Evolutionary conservation across 37 sponge, comb jelly and placozoan genomes (phyloP).

Genomic region (Chondrilla cf. caribensis): DNA sequence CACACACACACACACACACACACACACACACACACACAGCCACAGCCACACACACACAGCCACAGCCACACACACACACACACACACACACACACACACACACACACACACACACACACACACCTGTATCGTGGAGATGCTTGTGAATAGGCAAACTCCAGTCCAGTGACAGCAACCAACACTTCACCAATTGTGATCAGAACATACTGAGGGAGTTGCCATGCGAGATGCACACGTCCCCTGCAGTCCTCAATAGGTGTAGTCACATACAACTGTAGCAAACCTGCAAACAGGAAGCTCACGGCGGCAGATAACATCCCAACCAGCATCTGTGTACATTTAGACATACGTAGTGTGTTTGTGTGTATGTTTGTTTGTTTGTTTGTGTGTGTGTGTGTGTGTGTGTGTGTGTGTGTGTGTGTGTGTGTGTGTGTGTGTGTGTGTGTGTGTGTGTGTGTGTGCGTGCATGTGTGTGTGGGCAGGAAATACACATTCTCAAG

Average conservation of each 20-base stretch:
- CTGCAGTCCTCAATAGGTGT: conserved; percentile 43
- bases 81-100: too few relatives aligned
- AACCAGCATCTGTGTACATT: conserved; percentile 31
- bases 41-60: too few relatives aligned
- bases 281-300: conserved; percentile 58
- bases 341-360: too few relatives aligned
- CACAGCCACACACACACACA: too few relatives aligned
- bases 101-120: background rate
- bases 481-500: too few relatives aligned
- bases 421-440: background rate
- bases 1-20: too few relatives aligned
- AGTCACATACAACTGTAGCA: conserved; percentile 62
- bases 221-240: conserved; percentile 50
- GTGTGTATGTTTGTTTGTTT: too few relatives aligned
- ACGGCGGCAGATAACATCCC: conserved; percentile 69
- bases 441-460: background rate
- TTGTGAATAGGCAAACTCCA: conserved; percentile 82
- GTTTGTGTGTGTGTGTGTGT: background rate
- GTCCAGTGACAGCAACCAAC: conserved; percentile 60
- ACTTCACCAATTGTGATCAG: conserved; percentile 70
- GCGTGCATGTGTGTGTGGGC: too few relatives aligned
- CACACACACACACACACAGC: too few relatives aligned
- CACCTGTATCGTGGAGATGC: conserved; percentile 65
- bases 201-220: conserved; percentile 72
- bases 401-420: background rate